Conservation (phyloP, 2,888 invertebrate genomes). For the Antheraea yamamai region DNA sequence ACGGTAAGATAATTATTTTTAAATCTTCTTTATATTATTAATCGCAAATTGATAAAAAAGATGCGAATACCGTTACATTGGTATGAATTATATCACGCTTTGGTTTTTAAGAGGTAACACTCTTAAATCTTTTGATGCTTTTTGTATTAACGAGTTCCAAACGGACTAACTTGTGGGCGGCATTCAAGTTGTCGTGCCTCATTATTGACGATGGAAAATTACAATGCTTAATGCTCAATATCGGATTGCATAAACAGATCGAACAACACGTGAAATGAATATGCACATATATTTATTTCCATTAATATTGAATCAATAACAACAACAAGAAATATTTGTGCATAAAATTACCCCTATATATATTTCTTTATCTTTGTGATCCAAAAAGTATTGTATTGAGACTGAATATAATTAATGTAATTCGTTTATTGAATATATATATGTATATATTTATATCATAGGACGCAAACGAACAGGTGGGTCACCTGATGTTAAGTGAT, state of each 20-base stretch:
- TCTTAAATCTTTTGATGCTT: not conserved
- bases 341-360: too few species aligned
- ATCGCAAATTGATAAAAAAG: not conserved
- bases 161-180: not conserved
- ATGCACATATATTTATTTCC: not conserved
- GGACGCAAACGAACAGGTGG: too few species aligned
- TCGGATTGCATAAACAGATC: not conserved
- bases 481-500: too few species aligned
- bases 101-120: not conserved
- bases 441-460: too few species aligned
- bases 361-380: too few species aligned
- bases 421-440: too few species aligned
- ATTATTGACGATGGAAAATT: slow-evolving; percentile 7
- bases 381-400: too few species aligned
- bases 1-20: not conserved
- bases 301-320: too few species aligned
- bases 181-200: not conserved
- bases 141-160: not conserved
- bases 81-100: not conserved
- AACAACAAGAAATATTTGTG: too few species aligned
- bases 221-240: not conserved
- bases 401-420: too few species aligned
- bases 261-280: not conserved
- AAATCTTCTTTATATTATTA: not conserved
- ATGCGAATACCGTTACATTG: not conserved